Percentiles rank a stretch among this genome's conserved stretches.
These are phyloP conservation scores for Urosaurus nigricauda DNA, from an alignment of 2,797 vertebrate genomes.

Conservation along the genomic window DNA sequence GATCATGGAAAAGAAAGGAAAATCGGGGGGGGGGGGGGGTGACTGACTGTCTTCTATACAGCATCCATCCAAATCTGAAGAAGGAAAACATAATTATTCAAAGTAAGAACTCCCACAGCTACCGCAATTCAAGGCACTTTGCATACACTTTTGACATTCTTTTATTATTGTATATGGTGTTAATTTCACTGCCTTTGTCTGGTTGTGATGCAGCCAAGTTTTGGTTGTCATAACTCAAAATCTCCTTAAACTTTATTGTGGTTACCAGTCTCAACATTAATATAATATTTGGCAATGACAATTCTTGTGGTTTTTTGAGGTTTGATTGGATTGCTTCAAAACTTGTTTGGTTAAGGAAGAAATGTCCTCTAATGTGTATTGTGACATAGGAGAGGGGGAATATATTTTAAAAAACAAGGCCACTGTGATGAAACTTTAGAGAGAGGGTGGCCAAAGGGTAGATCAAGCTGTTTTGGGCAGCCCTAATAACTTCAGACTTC, in stretches of 20 bases:
- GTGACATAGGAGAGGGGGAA: slow-evolving; percentile 4
- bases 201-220: rapidly evolving
- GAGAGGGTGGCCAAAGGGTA: too few relatives aligned
- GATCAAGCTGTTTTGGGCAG: too few relatives aligned
- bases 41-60: not conserved
- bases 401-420: not conserved
- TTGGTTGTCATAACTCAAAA: slow-evolving; percentile 10
- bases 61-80: slow-evolving; percentile 1
- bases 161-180: not conserved
- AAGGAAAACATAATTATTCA: not conserved
- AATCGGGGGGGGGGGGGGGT: not conserved
- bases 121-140: slow-evolving; percentile 4
- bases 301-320: slow-evolving; percentile 12
- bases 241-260: slow-evolving; percentile 27
- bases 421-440: not conserved
- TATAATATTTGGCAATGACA: not conserved
- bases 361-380: not conserved
- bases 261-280: slow-evolving; percentile 13
- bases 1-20: not conserved
- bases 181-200: not conserved
- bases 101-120: not conserved
- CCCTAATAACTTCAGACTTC: not conserved
- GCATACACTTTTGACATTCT: not conserved
- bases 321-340: slow-evolving; percentile 35
- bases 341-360: not conserved